These are phyloP conservation scores for Antedon mediterranea DNA, from an alignment of 53 echinoderm and acorn worm genomes.

Conservation along the genomic window DNA sequence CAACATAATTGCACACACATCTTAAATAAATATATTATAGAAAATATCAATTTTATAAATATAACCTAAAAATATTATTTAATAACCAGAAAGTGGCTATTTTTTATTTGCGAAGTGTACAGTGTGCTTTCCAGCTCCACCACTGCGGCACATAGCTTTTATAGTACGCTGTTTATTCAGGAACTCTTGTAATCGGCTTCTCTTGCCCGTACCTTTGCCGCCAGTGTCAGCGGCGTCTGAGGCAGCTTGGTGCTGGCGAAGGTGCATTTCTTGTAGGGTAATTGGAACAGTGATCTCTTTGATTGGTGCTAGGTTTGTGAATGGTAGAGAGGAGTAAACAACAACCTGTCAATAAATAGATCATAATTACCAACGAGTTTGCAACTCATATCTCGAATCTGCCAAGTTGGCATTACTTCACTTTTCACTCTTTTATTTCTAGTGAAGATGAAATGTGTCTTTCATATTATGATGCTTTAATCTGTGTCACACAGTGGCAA, in stretches of 20 bases:
- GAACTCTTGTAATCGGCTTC: constrained; percentile 52
- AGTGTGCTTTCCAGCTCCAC: constrained; percentile 10
- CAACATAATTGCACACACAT: no score
- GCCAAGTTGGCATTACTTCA: no score
- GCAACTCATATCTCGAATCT: no score
- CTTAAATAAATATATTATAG: no score
- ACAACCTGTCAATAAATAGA: constrained; percentile 35
- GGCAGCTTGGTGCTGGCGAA: constrained; percentile 51
- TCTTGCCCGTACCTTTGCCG: constrained; percentile 42
- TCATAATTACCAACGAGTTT: background rate
- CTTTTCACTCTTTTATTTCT: no score
- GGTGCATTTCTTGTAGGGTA: constrained; percentile 62
- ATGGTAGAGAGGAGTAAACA: constrained; percentile 88
- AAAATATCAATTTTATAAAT: no score
- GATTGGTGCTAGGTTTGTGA: constrained; percentile 70
- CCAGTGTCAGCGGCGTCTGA: constrained; percentile 20
- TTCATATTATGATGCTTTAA: no score
- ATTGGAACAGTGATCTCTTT: constrained; percentile 58
- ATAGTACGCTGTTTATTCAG: constrained; percentile 63
- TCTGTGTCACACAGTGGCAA: no score
- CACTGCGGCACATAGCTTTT: constrained; percentile 21
- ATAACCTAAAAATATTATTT: no score
- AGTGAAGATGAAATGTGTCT: no score
- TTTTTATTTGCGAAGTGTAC: constrained; percentile 2
- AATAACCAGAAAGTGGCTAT: background rate